Percentiles rank a stretch among this genome's conserved stretches.
These are phyloP conservation scores for Synanthedon myopaeformis DNA, from an alignment of 2,888 invertebrate genomes.

Conservation along the genomic window DNA sequence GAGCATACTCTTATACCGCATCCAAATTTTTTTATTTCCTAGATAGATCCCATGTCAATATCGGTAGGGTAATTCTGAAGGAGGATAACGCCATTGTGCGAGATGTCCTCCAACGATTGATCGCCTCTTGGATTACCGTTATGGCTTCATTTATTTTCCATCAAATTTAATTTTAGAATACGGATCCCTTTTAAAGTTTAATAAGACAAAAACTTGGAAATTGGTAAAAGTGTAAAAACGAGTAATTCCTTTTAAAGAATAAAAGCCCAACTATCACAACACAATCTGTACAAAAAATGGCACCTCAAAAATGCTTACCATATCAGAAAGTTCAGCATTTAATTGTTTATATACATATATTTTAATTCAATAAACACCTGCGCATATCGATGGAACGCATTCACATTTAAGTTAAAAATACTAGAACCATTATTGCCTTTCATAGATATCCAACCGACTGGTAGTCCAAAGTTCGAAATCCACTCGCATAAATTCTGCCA, in stretches of 20 bases:
- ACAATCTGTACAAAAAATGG: background rate
- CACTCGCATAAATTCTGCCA: background rate
- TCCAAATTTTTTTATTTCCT: background rate
- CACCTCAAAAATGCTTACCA: background rate
- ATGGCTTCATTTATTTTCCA: conserved; percentile 22
- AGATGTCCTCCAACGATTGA: conserved; percentile 33
- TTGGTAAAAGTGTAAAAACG: too few relatives aligned
- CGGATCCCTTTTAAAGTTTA: too few relatives aligned
- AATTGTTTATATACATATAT: background rate
- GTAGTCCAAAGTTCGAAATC: background rate
- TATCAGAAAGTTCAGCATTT: background rate
- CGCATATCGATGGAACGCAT: background rate
- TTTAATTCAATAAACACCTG: background rate
- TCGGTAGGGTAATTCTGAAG: conserved; percentile 20
- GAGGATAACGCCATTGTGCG: conserved; percentile 38
- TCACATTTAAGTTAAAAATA: background rate
- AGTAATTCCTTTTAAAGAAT: background rate
- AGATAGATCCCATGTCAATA: background rate
- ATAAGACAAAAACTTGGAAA: too few relatives aligned
- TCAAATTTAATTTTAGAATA: background rate
- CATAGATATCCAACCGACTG: background rate
- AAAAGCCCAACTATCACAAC: background rate
- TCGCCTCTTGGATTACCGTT: conserved; percentile 42
- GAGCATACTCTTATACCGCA: background rate
- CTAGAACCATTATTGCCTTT: background rate